phyloP scores from a whole-genome alignment of 2,888 invertebrate species.

The Steinernema carpocapsae region DNA sequence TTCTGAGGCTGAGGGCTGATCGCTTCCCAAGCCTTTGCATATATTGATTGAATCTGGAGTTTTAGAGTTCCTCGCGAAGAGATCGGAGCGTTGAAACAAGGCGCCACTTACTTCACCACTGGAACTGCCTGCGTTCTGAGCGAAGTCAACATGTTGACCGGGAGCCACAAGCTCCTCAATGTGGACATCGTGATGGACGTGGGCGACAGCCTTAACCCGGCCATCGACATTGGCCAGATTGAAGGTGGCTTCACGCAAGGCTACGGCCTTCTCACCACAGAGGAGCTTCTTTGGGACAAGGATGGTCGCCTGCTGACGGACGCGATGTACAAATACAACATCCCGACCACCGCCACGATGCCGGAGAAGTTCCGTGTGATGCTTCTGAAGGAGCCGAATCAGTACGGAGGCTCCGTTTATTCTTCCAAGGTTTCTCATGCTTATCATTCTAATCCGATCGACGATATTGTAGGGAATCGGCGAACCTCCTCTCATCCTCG shows the following conservation, averaged over 20 bases:
- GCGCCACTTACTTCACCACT: constrained; percentile 78
- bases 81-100: constrained; percentile 40
- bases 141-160: constrained; percentile 89
- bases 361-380: constrained; percentile 89
- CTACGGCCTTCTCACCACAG: constrained; percentile 86
- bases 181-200: constrained; percentile 96
- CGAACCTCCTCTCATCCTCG: constrained; percentile 90
- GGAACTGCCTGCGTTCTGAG: constrained; percentile 86
- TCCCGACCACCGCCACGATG: constrained; percentile 88
- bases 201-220: constrained; percentile 90
- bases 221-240: constrained; percentile 93
- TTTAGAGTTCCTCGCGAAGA: constrained; percentile 48
- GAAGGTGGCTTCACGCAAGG: constrained; percentile 89
- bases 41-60: too few species aligned
- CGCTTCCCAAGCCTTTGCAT: not conserved
- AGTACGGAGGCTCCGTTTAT: constrained; percentile 83
- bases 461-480: constrained; percentile 77
- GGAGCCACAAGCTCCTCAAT: constrained; percentile 85
- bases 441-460: not conserved
- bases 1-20: not conserved
- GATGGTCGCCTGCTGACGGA: constrained; percentile 81
- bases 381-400: constrained; percentile 83
- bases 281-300: constrained; percentile 85
- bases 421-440: constrained; percentile 80
- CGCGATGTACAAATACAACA: constrained; percentile 89